Conservation (phyloP, 2,113 vertebrate genomes). For the Chlorodrepanis virens region DNA sequence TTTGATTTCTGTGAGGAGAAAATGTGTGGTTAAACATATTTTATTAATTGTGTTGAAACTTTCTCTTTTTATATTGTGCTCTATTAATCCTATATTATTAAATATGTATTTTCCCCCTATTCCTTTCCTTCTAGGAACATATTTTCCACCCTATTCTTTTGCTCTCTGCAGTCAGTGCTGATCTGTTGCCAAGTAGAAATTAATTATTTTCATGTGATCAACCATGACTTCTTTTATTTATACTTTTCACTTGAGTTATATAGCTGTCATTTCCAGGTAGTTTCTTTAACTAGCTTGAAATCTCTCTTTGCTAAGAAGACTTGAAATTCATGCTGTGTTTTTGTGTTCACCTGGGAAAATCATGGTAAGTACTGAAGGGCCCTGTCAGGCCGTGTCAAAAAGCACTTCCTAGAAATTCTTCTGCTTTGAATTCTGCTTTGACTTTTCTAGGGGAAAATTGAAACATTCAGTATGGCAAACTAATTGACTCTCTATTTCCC, state of each 20-base stretch:
- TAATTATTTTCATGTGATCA: background rate
- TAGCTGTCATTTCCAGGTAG: background rate
- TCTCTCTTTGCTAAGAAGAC: background rate
- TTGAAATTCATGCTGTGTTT: background rate
- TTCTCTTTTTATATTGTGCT: background rate
- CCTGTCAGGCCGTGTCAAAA: background rate
- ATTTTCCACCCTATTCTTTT: background rate
- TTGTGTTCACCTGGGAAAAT: background rate
- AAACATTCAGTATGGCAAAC: background rate
- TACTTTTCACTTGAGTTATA: background rate
- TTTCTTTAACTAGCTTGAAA: background rate
- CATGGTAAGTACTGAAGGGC: background rate
- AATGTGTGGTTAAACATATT: background rate
- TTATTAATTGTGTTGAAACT: background rate
- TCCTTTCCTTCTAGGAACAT: background rate
- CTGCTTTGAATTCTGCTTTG: background rate
- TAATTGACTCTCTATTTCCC: background rate
- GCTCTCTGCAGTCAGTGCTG: background rate
- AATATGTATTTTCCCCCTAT: background rate
- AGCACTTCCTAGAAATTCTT: background rate
- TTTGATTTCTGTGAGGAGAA: background rate
- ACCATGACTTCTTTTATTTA: background rate
- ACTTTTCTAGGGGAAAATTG: background rate
- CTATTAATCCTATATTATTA: background rate
- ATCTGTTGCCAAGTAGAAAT: background rate